Evolutionary conservation across 2,888 invertebrate genomes (phyloP).

Genomic region (Scaptomyza caliginosa): DNA sequence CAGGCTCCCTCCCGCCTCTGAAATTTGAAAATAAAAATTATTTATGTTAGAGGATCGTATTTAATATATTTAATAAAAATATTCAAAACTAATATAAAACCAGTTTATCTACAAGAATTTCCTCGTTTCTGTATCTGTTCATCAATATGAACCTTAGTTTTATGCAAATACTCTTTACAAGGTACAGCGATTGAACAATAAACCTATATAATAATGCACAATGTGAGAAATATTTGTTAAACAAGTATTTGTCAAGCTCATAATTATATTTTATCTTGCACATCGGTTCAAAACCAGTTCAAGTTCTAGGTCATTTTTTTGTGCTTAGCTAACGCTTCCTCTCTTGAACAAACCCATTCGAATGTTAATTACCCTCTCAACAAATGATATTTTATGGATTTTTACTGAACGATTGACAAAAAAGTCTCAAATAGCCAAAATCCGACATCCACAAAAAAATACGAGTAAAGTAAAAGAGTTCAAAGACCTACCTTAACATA

Average conservation of each 20-base stretch:
- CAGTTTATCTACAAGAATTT: background rate
- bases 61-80: too few species aligned
- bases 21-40: background rate
- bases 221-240: slow-evolving; percentile 6
- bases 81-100: too few species aligned
- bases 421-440: background rate
- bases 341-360: slow-evolving; percentile 32
- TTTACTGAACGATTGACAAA: background rate
- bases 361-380: slow-evolving; percentile 43
- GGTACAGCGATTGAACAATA: background rate
- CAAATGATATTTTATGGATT: background rate
- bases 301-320: slow-evolving; percentile 66
- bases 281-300: slow-evolving; percentile 49
- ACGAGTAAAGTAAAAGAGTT: slow-evolving; percentile 53
- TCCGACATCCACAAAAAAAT: background rate
- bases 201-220: background rate
- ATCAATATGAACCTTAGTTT: background rate
- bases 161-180: background rate
- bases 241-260: slow-evolving; percentile 21
- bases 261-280: slow-evolving; percentile 32
- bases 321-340: slow-evolving; percentile 62
- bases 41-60: too few species aligned
- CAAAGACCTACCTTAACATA: slow-evolving; percentile 67
- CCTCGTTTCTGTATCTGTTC: background rate
- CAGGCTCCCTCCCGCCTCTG: background rate